These are phyloP conservation scores for Brachycybe producta DNA, from an alignment of 2,888 invertebrate genomes.

Conservation along the genomic window DNA sequence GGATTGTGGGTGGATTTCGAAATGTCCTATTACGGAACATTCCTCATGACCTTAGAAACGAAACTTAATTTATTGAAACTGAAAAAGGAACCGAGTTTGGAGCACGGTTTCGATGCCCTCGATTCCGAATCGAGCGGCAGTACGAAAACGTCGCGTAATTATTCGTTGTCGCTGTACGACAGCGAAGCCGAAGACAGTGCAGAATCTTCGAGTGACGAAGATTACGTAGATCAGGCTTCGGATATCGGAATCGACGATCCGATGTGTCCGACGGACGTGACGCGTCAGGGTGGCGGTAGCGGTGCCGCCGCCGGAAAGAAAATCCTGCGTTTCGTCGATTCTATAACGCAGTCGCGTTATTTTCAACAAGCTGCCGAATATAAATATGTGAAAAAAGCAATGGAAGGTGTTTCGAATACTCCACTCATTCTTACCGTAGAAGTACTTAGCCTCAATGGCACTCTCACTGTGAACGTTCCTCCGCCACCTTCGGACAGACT, in stretches of 20 bases:
- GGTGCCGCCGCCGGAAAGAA: constrained; percentile 41
- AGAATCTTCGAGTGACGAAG: constrained; percentile 60
- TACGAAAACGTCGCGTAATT: background rate
- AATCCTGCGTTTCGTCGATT: constrained; percentile 67
- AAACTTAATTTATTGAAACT: constrained; percentile 70
- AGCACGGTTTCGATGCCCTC: background rate
- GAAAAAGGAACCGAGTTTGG: constrained; percentile 31
- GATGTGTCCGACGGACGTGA: too few relatives aligned
- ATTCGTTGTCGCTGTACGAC: constrained; percentile 33
- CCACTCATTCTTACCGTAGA: constrained; percentile 74
- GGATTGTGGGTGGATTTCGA: constrained; percentile 83
- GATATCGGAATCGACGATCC: constrained; percentile 22
- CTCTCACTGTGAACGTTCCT: constrained; percentile 68
- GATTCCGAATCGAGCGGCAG: background rate
- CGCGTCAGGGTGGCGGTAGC: constrained; percentile 27
- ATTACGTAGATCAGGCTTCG: constrained; percentile 32
- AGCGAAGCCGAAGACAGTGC: constrained; percentile 66
- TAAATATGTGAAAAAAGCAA: constrained; percentile 71
- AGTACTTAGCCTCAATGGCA: constrained; percentile 60
- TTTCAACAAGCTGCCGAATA: constrained; percentile 79
- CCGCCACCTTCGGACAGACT: constrained; percentile 77
- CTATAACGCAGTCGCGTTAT: constrained; percentile 68
- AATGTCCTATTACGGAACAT: constrained; percentile 58
- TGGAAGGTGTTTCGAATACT: constrained; percentile 82
- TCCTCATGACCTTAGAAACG: constrained; percentile 71